Evolutionary conservation across 1,140 invertebrate species (phyloP).

Genomic region (Trichogramma pretiosum): DNA sequence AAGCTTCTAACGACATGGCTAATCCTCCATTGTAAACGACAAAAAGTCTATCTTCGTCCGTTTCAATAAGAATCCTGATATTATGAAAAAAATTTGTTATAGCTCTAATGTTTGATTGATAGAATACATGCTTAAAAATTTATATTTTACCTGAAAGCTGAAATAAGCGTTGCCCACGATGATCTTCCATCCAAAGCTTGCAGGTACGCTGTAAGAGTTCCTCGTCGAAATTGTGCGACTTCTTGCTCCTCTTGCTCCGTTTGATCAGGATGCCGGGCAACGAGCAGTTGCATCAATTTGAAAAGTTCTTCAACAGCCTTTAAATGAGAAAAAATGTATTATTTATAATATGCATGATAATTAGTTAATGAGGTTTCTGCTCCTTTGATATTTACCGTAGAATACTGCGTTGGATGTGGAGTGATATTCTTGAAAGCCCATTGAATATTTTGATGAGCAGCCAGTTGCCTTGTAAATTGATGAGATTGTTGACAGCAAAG

Average conservation of each 20-base stretch:
- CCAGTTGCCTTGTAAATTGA: conserved; percentile 73
- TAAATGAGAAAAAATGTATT: conserved; percentile 10
- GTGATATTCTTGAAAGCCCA: conserved; percentile 96
- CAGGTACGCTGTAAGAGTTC: conserved; percentile 74
- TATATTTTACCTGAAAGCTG: conserved; percentile 55
- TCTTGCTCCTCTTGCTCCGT: conserved; percentile 72
- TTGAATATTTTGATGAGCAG: conserved; percentile 87
- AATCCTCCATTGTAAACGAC: conserved; percentile 83
- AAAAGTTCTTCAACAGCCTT: conserved; percentile 88
- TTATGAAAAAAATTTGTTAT: too few relatives aligned
- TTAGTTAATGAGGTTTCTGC: too few relatives aligned
- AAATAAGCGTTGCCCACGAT: conserved; percentile 82
- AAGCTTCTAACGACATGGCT: conserved; percentile 79
- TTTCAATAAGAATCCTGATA: conserved; percentile 71
- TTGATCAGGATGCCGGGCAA: conserved; percentile 64
- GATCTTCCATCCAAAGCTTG: conserved; percentile 72
- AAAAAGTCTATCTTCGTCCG: conserved; percentile 78
- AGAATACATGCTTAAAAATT: not conserved
- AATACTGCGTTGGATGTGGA: conserved; percentile 86
- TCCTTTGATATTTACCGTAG: too few relatives aligned
- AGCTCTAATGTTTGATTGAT: not conserved
- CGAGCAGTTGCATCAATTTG: conserved; percentile 78
- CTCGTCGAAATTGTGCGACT: conserved; percentile 71
- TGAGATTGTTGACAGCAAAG: conserved; percentile 82
- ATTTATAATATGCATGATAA: conserved; percentile 12